phyloP scores from a whole-genome alignment of 1,140 invertebrate species.

The Magallana gigas region DNA sequence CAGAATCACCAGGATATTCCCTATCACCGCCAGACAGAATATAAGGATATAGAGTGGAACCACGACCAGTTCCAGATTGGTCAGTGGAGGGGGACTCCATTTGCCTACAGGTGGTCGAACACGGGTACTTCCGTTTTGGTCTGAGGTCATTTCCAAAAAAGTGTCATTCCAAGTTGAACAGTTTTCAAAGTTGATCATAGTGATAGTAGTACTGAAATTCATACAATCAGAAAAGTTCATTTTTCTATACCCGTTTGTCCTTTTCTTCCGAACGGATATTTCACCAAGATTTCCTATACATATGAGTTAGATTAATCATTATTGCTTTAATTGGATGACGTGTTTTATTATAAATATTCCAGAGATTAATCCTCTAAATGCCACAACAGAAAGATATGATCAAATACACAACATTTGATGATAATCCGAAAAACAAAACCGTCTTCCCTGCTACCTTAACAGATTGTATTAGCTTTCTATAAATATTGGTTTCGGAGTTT shows the following conservation, averaged over 20 bases:
- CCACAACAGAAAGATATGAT: no score
- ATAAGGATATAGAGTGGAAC: constrained; percentile 88
- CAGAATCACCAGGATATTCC: constrained; percentile 89
- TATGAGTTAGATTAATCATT: not conserved
- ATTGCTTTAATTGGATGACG: not conserved
- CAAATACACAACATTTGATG: not conserved
- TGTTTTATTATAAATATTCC: not conserved
- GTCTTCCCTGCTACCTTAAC: not conserved
- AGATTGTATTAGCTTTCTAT: not conserved
- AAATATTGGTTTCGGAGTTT: not conserved
- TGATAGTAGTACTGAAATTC: not conserved
- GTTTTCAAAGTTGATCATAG: constrained; percentile 1
- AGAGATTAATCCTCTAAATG: not conserved
- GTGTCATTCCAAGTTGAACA: constrained; percentile 17
- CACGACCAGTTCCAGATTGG: constrained; percentile 69
- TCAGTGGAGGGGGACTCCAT: constrained; percentile 37
- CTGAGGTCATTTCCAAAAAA: not conserved
- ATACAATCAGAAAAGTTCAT: not conserved
- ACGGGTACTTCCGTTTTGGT: not conserved
- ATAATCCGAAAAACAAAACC: not conserved
- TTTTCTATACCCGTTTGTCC: not conserved
- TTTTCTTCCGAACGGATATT: not conserved
- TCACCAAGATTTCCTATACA: not conserved
- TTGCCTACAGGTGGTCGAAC: not conserved
- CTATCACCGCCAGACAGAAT: constrained; percentile 88